phyloP scores from a whole-genome alignment of 2,113 vertebrate genomes.

The Rhombomys opimus region DNA sequence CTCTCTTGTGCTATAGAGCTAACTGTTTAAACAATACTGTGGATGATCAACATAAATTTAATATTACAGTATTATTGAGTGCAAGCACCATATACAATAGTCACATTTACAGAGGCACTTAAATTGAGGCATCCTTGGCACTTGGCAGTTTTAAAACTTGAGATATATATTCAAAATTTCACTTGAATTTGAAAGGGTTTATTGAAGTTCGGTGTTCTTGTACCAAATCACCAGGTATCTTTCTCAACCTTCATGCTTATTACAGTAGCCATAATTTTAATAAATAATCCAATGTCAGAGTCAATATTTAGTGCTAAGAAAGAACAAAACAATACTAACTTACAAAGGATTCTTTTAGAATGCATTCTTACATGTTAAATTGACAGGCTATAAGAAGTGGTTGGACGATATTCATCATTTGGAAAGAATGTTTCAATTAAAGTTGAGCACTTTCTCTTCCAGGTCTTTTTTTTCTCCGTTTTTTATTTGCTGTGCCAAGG shows the following conservation, averaged over 20 bases:
- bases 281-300: conserved; percentile 67
- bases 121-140: conserved; percentile 62
- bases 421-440: conserved; percentile 87
- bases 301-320: conserved; percentile 68
- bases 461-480: conserved; percentile 86
- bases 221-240: conserved; percentile 51
- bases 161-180: conserved; percentile 70
- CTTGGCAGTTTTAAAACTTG: conserved; percentile 69
- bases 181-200: conserved; percentile 67
- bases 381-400: conserved; percentile 80
- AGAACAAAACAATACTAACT: conserved; percentile 72
- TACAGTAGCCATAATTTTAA: conserved; percentile 69
- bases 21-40: conserved; percentile 76
- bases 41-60: conserved; percentile 75
- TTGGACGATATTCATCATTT: conserved; percentile 84
- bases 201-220: conserved; percentile 56
- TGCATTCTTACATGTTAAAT: conserved; percentile 71
- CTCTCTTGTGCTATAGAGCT: conserved; percentile 59
- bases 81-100: conserved; percentile 58
- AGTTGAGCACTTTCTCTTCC: conserved; percentile 88
- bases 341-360: conserved; percentile 70
- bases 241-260: conserved; percentile 54
- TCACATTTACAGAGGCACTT: conserved; percentile 71
- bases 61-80: conserved; percentile 44
- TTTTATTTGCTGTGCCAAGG: conserved; percentile 94